These are phyloP conservation scores for Drosophila bocqueti DNA, from an alignment of 1,140 invertebrate species.

Conservation along the genomic window DNA sequence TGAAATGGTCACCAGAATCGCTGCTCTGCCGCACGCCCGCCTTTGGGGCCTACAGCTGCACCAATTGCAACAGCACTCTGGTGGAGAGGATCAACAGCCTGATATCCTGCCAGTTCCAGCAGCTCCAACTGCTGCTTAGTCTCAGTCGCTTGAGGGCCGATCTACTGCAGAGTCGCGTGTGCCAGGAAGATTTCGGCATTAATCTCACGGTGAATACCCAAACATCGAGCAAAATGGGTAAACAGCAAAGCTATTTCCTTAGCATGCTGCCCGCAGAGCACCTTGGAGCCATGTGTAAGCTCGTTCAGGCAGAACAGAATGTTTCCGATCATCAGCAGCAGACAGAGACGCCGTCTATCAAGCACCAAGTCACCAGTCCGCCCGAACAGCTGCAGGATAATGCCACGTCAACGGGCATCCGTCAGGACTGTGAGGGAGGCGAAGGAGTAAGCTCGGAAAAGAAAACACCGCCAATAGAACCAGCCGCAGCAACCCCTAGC, in stretches of 20 bases:
- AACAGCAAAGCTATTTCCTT: constrained; percentile 86
- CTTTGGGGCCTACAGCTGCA: constrained; percentile 59
- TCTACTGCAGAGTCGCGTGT: constrained; percentile 65
- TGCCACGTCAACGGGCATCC: constrained; percentile 26
- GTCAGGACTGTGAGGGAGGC: constrained; percentile 14
- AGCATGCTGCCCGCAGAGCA: constrained; percentile 89
- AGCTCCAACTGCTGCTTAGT: constrained; percentile 62
- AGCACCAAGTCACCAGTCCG: constrained; percentile 21
- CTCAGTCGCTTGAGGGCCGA: constrained; percentile 53
- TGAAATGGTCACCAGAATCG: constrained; percentile 41
- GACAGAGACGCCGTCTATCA: background rate
- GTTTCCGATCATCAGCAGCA: constrained; percentile 6
- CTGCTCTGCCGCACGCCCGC: constrained; percentile 64
- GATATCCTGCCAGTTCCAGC: constrained; percentile 69
- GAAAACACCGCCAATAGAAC: background rate
- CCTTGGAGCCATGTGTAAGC: constrained; percentile 89
- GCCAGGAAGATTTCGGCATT: constrained; percentile 62
- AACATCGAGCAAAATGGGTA: constrained; percentile 48
- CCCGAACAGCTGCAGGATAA: constrained; percentile 32
- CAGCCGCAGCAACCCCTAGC: constrained; percentile 4
- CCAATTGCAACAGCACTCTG: constrained; percentile 58
- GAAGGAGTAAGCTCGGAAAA: background rate
- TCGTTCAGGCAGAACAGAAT: constrained; percentile 53
- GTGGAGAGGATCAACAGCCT: constrained; percentile 68
- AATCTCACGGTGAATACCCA: constrained; percentile 1